These are phyloP conservation scores for Andrena bucephala DNA, from an alignment of 2,888 invertebrate genomes.

Conservation along the genomic window DNA sequence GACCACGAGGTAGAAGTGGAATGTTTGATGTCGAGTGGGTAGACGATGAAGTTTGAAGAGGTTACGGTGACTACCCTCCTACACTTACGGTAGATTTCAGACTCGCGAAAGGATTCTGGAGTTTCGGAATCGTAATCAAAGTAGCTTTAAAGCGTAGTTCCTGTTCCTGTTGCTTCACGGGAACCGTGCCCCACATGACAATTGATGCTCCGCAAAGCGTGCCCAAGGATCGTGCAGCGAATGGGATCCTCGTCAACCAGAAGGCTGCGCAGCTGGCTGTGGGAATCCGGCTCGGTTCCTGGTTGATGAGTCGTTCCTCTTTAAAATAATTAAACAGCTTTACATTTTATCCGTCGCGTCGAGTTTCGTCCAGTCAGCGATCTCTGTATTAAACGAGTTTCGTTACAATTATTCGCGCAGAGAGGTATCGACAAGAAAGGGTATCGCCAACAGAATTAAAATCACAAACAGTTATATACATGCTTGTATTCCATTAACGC, in stretches of 20 bases:
- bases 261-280: slow-evolving; percentile 12
- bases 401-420: background rate
- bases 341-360: background rate
- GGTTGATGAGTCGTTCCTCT: slow-evolving; percentile 9
- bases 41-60: slow-evolving; percentile 18
- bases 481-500: background rate
- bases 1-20: background rate
- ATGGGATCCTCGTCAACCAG: slow-evolving; percentile 20
- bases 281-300: slow-evolving; percentile 34
- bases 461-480: background rate
- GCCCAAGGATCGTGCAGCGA: slow-evolving; percentile 28
- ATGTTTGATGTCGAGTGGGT: slow-evolving; percentile 15
- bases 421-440: background rate
- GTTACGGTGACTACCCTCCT: background rate
- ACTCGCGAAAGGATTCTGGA: slow-evolving; percentile 32
- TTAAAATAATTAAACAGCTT: slow-evolving; percentile 12
- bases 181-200: slow-evolving; percentile 51
- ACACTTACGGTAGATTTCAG: slow-evolving; percentile 4
- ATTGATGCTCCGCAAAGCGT: slow-evolving; percentile 54
- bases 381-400: background rate
- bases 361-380: slow-evolving; percentile 6
- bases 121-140: slow-evolving; percentile 57
- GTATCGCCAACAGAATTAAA: no score
- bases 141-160: slow-evolving; percentile 63
- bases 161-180: slow-evolving; percentile 59